Percentiles rank a stretch among this genome's conserved stretches.
Evolutionary conservation across 2,888 invertebrate genomes (phyloP).

Genomic region (Odontocolon sp.): DNA sequence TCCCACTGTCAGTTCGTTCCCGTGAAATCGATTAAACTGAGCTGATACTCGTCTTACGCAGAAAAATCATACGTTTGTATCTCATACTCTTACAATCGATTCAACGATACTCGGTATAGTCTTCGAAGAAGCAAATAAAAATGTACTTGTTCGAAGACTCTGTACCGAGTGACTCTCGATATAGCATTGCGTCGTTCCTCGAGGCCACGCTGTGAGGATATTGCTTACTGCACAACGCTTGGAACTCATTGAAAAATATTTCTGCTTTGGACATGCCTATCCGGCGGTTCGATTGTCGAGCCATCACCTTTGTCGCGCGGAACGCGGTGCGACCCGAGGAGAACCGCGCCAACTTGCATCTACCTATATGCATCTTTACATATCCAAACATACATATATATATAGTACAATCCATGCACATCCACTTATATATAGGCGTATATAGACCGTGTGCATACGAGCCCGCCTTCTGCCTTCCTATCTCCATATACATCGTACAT

Average conservation of each 20-base stretch:
- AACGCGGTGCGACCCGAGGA: conserved; percentile 7
- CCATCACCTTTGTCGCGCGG: conserved; percentile 32
- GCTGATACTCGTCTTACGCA: neutral
- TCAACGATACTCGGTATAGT: no score
- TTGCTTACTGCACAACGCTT: neutral
- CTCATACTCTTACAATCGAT: neutral
- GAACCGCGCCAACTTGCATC: neutral
- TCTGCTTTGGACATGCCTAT: conserved; percentile 48
- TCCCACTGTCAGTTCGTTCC: no score
- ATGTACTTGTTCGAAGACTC: no score
- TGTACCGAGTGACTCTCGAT: no score
- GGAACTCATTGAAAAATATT: conserved; percentile 31
- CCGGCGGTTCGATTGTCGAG: conserved; percentile 46
- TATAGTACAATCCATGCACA: neutral
- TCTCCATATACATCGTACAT: neutral
- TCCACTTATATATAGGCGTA: neutral
- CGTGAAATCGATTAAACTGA: conserved; percentile 9
- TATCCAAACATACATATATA: neutral
- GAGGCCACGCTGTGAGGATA: conserved; percentile 15
- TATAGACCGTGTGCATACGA: neutral
- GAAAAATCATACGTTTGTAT: neutral
- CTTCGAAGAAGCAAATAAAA: no score
- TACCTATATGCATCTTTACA: conserved; percentile 7
- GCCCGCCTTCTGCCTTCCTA: no score
- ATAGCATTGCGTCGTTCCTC: conserved; percentile 11